phyloP scores from a whole-genome alignment of 1,140 invertebrate genomes.

The Pachyrhynchus sulphureomaculatus region DNA sequence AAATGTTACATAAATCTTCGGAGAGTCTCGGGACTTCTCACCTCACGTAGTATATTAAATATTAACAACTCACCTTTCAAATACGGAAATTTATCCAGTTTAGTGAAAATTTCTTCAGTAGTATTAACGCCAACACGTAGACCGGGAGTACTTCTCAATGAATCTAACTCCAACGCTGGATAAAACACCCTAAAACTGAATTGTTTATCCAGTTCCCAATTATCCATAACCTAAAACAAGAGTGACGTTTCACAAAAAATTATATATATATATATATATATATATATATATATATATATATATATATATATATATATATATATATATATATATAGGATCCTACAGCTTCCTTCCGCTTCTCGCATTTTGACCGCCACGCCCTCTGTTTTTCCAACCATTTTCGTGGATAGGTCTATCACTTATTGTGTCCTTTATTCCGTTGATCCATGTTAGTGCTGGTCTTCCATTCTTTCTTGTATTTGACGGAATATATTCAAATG shows the following conservation, averaged over 20 bases:
- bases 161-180: neutral
- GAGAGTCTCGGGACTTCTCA: too few relatives aligned
- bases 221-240: slow-evolving; percentile 13
- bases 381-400: too few relatives aligned
- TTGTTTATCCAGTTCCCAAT: slow-evolving; percentile 48
- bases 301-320: neutral
- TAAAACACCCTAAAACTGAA: neutral
- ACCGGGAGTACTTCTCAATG: neutral
- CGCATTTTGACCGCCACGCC: too few relatives aligned
- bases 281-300: neutral
- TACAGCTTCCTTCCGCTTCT: too few relatives aligned
- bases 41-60: too few relatives aligned
- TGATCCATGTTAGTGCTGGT: too few relatives aligned
- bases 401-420: too few relatives aligned
- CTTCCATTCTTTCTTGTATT: too few relatives aligned
- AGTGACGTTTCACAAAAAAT: neutral
- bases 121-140: neutral
- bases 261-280: neutral
- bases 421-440: too few relatives aligned
- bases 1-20: too few relatives aligned
- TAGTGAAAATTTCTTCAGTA: neutral
- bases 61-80: slow-evolving; percentile 1
- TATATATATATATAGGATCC: neutral
- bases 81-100: neutral
- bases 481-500: too few relatives aligned